phyloP scores from a whole-genome alignment of 1,140 invertebrate species.

The Musca vetustissima region DNA sequence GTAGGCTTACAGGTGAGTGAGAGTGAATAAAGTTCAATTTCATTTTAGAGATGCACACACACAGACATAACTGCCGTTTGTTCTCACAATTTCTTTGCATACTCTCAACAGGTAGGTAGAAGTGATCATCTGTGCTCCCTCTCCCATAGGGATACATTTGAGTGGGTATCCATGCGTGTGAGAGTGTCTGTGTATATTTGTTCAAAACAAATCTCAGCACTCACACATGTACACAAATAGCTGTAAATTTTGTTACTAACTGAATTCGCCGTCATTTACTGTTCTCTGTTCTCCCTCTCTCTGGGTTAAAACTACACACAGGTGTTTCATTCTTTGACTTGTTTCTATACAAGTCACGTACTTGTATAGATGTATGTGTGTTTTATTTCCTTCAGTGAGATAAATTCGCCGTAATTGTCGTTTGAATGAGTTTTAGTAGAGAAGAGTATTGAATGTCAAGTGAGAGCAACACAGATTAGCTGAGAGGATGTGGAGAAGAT shows the following conservation, averaged over 20 bases:
- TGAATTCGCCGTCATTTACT: not conserved
- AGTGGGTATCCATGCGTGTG: too few species aligned
- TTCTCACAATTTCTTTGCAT: not conserved
- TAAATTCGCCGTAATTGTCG: too few species aligned
- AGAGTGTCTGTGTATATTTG: not conserved
- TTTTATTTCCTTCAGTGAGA: too few species aligned
- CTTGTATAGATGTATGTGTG: not conserved
- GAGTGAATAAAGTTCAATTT: slow-evolving; percentile 55
- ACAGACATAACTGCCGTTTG: too few species aligned
- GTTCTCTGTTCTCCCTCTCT: not conserved
- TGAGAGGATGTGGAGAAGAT: too few species aligned
- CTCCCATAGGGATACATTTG: not conserved
- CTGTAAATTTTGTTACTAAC: slow-evolving; percentile 20
- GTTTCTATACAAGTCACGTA: slow-evolving; percentile 8
- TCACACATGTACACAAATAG: slow-evolving; percentile 13
- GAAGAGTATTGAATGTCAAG: too few species aligned
- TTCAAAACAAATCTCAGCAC: not conserved
- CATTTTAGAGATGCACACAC: slow-evolving; percentile 22
- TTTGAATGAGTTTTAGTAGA: too few species aligned
- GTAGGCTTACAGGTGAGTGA: slow-evolving; percentile 45
- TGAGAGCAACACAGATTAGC: too few species aligned
- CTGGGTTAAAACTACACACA: not conserved
- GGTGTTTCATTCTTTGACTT: slow-evolving; percentile 7
- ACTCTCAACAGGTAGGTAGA: not conserved
- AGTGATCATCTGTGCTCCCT: not conserved